Evolutionary conservation across 2,797 vertebrate species (phyloP), one percentile per base, ranked within the genome.

Genomic region (Cottoperca gobio): DNA sequence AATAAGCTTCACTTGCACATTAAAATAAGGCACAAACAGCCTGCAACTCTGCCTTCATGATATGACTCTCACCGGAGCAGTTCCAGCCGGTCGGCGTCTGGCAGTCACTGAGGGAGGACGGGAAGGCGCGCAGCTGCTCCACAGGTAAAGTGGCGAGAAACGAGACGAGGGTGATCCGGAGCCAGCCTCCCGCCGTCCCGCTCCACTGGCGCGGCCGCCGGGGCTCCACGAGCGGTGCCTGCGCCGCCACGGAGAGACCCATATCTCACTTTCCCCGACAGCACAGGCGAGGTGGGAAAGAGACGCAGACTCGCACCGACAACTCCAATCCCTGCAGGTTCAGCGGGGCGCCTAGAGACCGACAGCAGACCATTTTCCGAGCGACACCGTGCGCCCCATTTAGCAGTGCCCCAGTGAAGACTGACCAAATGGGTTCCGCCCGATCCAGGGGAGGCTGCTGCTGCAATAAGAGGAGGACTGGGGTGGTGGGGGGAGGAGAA

Each of bases 11-110:
- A 81, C 66, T 70, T 58, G 42, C 49, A 37, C 49, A 33, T 60
- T 33, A 26, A 42, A 17, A 45, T 64, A 24, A 11, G 46, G 19
- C 48, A 42, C 45, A 40, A 26, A 3, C 19, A 45, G 23, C 21
- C 17, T 19, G 48, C 52, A 64, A 73, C 49, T 83, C 48, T 69
- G 69, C 58, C 49, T 43, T 1, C 19, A 4, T 17, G 39, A 24
- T 21, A 43, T 4, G 74, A 80, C 40, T 81, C 97, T 98, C 94
- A 99, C 97, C 97, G 60, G 97, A 98, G 95, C 97, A 99, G 92
- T 99, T 98, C 97, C 97, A 99, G 90, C 97, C 97, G 87, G 97
- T 98, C 73, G 97, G 97, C 82, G 97, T 99, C 94, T 99, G 97
- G 91, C 97, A 99, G 95, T 99, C 97, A 92, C 97, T 99, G 89